Conservation (phyloP, 2,888 invertebrate genomes). For the Pristionchus fissidentatus region DNA sequence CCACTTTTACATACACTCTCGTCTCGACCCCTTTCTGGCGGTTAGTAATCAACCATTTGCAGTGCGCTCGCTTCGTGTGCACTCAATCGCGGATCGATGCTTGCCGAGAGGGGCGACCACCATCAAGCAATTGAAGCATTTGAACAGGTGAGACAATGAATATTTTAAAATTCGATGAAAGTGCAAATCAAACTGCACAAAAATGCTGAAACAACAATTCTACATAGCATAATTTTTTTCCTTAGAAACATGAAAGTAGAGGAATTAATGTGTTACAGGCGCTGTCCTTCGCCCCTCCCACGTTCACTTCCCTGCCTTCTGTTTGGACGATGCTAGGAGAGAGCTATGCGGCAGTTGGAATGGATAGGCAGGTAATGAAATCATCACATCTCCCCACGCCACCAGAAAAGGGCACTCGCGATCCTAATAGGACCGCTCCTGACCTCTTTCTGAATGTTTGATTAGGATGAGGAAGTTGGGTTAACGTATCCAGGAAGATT, state of each 20-base stretch:
- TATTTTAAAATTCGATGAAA: too few species aligned
- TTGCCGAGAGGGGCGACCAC: not conserved
- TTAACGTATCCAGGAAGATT: too few species aligned
- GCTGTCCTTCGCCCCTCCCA: not conserved
- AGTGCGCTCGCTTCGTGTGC: conserved; percentile 14
- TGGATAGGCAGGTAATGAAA: conserved; percentile 20
- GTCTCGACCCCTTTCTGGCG: too few species aligned
- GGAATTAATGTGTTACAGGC: not conserved
- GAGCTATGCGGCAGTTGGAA: conserved; percentile 1
- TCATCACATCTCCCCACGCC: not conserved
- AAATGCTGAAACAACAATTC: not conserved
- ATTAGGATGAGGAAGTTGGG: too few species aligned
- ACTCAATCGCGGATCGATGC: conserved; percentile 3
- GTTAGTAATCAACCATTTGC: not conserved
- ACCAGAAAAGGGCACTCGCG: too few species aligned
- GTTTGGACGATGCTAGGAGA: conserved; percentile 42
- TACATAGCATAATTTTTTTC: not conserved
- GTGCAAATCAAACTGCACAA: not conserved
- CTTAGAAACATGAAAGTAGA: not conserved
- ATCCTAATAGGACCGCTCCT: not conserved
- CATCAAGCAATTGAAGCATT: not conserved
- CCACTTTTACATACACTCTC: too few species aligned
- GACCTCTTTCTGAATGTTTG: not conserved
- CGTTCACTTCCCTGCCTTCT: conserved; percentile 22
- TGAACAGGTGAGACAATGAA: conserved; percentile 4